These are phyloP conservation scores for Aradophagus sp. DNA, from an alignment of 1,140 invertebrate species.

Conservation along the genomic window DNA sequence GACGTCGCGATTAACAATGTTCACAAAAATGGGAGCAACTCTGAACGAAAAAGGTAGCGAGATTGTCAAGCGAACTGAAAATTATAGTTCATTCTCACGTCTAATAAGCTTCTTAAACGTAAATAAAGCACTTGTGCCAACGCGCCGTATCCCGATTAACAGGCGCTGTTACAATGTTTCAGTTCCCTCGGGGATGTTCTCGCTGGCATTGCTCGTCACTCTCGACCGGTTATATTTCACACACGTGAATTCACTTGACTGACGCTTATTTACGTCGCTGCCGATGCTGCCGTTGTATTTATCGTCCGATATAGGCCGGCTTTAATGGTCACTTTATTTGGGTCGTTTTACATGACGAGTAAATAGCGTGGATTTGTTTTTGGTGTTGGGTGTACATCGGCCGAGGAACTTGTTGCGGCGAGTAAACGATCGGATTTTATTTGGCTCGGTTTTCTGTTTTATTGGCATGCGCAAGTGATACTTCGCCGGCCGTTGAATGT, in stretches of 20 bases:
- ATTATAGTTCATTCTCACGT: slow-evolving; percentile 12
- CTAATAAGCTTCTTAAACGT: slow-evolving; percentile 20
- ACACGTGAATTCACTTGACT: slow-evolving; percentile 52
- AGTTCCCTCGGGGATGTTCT: slow-evolving; percentile 34
- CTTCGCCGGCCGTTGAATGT: slow-evolving; percentile 17
- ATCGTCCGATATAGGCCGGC: slow-evolving; percentile 42
- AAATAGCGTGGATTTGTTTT: slow-evolving; percentile 51
- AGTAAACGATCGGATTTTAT: slow-evolving; percentile 48
- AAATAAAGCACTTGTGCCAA: slow-evolving; percentile 21
- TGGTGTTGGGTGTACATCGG: slow-evolving; percentile 40
- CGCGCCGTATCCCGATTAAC: slow-evolving; percentile 30
- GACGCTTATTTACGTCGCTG: slow-evolving; percentile 46
- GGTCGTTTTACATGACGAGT: slow-evolving; percentile 48
- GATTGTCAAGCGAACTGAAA: no score
- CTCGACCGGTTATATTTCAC: slow-evolving; percentile 49
- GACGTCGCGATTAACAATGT: no score
- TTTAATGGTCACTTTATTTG: slow-evolving; percentile 51
- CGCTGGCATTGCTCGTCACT: slow-evolving; percentile 43
- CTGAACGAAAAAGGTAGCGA: no score
- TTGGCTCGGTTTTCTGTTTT: slow-evolving; percentile 39
- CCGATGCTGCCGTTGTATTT: slow-evolving; percentile 46
- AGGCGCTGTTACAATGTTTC: slow-evolving; percentile 36
- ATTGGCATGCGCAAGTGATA: slow-evolving; percentile 36
- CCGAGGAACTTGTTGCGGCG: slow-evolving; percentile 30
- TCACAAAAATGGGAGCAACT: no score